Evolutionary conservation across 2,113 vertebrate species (phyloP).

Genomic region (Actenoides lindsayi): DNA sequence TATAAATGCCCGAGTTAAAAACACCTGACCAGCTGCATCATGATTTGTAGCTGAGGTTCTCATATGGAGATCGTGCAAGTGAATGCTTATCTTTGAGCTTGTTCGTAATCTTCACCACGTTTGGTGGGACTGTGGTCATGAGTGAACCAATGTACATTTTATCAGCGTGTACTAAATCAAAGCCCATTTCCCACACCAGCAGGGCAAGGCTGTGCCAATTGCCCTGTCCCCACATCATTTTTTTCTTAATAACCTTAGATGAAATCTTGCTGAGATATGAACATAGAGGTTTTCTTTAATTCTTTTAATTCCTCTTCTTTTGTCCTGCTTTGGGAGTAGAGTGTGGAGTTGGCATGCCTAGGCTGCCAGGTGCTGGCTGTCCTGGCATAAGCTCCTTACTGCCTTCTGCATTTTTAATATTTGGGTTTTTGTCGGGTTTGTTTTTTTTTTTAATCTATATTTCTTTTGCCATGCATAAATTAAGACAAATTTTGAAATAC

Average conservation of each 20-base stretch:
- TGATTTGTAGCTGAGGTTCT: neutral
- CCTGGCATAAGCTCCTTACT: neutral
- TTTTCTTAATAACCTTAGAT: neutral
- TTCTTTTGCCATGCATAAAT: neutral
- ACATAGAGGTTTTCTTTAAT: neutral
- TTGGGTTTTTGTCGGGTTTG: no score
- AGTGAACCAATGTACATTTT: neutral
- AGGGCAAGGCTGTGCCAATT: neutral
- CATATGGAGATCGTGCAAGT: neutral
- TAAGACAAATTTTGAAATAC: neutral
- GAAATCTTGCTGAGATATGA: neutral
- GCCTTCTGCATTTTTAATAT: neutral
- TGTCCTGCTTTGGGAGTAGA: neutral
- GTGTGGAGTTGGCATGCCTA: neutral
- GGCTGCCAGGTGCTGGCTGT: neutral
- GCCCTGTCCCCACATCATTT: neutral
- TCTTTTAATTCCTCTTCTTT: neutral
- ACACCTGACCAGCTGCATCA: neutral
- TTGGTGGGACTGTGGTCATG: neutral
- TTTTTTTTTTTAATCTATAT: neutral
- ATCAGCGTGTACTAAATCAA: neutral
- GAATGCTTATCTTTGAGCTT: neutral
- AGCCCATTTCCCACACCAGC: neutral
- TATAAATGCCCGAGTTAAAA: neutral
- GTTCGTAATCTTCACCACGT: neutral